Percentiles rank a stretch among this genome's conserved stretches.
Evolutionary conservation across 2,888 invertebrate species (phyloP).

Genomic region (Peribatodes rhomboidaria): DNA sequence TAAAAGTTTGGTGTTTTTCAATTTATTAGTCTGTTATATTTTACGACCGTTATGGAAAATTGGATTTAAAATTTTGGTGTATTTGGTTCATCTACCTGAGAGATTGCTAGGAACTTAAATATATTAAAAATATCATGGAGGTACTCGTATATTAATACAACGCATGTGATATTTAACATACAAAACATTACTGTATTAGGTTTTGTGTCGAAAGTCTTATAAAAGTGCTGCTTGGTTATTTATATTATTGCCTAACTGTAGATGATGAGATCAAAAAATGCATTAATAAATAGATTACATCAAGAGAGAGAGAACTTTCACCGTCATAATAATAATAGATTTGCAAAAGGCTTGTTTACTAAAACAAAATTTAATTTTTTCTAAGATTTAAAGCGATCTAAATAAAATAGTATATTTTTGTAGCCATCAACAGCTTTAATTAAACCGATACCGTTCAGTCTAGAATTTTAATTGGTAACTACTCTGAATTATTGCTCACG

Average conservation of each 20-base stretch:
- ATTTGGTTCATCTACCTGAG: not conserved
- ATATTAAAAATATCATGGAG: not conserved
- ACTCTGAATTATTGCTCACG: slow-evolving; percentile 45
- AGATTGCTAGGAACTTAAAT: not conserved
- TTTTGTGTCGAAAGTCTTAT: too few relatives aligned
- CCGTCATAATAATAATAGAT: too few relatives aligned
- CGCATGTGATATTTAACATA: too few relatives aligned
- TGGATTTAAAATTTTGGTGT: slow-evolving; percentile 15
- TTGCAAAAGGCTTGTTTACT: not conserved
- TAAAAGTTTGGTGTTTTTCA: slow-evolving; percentile 63
- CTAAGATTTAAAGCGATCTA: slow-evolving; percentile 29
- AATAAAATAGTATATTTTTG: slow-evolving; percentile 28
- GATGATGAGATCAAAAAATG: too few relatives aligned
- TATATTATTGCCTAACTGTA: too few relatives aligned
- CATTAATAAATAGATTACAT: too few relatives aligned
- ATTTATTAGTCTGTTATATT: slow-evolving; percentile 54
- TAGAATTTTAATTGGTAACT: slow-evolving; percentile 40
- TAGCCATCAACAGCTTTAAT: slow-evolving; percentile 38
- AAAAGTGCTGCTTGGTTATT: too few relatives aligned
- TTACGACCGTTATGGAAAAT: slow-evolving; percentile 38
- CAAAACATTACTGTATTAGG: too few relatives aligned
- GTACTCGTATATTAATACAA: too few relatives aligned
- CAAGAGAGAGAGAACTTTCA: too few relatives aligned
- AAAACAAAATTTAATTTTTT: too few relatives aligned
- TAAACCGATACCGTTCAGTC: slow-evolving; percentile 41